Conservation (phyloP, 2,888 invertebrate species). For the Orthosia incerta region DNA sequence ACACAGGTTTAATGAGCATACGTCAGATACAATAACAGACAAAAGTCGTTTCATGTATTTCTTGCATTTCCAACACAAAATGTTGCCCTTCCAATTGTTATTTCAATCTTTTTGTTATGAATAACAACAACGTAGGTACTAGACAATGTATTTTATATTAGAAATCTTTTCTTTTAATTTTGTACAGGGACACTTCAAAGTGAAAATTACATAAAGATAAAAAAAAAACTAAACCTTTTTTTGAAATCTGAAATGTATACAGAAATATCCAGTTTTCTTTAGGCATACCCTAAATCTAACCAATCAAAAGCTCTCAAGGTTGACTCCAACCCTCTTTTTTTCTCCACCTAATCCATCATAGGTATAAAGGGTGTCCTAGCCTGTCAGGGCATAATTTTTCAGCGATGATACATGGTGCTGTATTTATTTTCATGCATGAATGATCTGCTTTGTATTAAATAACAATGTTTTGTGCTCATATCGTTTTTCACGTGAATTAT, state of each 20-base stretch:
- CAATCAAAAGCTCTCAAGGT: conserved; percentile 29
- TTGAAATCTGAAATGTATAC: background rate
- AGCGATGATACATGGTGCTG: conserved; percentile 53
- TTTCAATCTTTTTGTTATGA: conserved; percentile 32
- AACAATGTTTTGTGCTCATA: conserved; percentile 34
- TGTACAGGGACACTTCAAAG: conserved; percentile 18
- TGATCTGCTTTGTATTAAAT: conserved; percentile 48
- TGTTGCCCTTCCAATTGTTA: conserved; percentile 1
- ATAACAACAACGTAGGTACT: conserved; percentile 2
- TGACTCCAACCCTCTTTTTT: conserved; percentile 42
- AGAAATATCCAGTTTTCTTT: conserved; percentile 17
- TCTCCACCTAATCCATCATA: conserved; percentile 49
- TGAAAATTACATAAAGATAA: conserved; percentile 4
- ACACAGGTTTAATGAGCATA: background rate
- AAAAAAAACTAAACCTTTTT: background rate
- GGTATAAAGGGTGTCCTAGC: conserved; percentile 50
- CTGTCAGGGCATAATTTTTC: conserved; percentile 57
- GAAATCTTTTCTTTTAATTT: background rate
- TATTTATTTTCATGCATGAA: conserved; percentile 53
- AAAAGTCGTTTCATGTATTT: conserved; percentile 29
- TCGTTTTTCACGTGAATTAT: conserved; percentile 6
- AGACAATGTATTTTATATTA: conserved; percentile 11
- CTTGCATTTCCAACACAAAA: conserved; percentile 32
- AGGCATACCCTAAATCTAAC: background rate
- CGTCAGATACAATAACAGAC: conserved; percentile 21